These are phyloP conservation scores for Seriola rivoliana DNA, from an alignment of 2,113 vertebrate genomes.

Conservation along the genomic window DNA sequence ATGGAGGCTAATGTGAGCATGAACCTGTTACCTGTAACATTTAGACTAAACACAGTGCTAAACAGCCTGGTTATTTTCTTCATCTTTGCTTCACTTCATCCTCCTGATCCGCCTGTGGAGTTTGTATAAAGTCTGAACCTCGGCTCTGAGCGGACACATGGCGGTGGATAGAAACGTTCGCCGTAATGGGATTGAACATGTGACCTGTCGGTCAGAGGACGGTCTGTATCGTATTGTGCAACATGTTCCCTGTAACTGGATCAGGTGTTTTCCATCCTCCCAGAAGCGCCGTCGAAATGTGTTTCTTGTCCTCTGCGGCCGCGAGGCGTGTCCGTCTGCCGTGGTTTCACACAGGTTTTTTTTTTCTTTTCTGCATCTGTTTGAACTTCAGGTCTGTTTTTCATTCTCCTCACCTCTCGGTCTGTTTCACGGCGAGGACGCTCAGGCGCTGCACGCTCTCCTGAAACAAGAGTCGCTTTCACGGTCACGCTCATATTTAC, in stretches of 20 bases:
- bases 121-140: not conserved
- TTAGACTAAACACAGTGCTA: too few relatives aligned
- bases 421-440: not conserved
- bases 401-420: not conserved
- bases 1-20: too few relatives aligned
- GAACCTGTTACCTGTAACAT: too few relatives aligned
- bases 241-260: not conserved
- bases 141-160: not conserved
- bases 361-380: not conserved
- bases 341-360: not conserved
- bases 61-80: too few relatives aligned
- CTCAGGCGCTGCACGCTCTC: too few relatives aligned
- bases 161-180: not conserved
- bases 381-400: conserved; percentile 20
- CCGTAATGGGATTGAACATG: not conserved
- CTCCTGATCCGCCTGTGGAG: not conserved
- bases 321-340: not conserved
- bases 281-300: not conserved
- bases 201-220: not conserved
- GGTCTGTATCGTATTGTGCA: not conserved
- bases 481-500: too few relatives aligned
- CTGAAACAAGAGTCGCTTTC: too few relatives aligned
- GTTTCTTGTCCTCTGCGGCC: conserved; percentile 27
- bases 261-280: not conserved
- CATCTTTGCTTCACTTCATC: not conserved